A percentile compares a stretch with the other conserved stretches of the same genome.
phyloP scores from a whole-genome alignment of 2,888 invertebrate genomes.

The Apamea anceps region DNA sequence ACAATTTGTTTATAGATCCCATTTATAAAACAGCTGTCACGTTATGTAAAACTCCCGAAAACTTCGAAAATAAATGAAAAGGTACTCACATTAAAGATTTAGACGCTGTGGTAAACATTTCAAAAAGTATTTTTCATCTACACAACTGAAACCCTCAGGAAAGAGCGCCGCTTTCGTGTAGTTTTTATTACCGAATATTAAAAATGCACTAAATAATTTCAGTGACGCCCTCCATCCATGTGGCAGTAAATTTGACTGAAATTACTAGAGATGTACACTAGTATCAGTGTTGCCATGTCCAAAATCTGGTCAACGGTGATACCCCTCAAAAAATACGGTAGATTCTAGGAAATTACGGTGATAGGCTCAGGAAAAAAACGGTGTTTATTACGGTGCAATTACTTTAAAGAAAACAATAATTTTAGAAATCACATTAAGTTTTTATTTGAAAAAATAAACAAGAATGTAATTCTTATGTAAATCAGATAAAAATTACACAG shows the following conservation, averaged over 20 bases:
- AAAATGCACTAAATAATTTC: slow-evolving; percentile 65
- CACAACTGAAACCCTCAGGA: slow-evolving; percentile 69
- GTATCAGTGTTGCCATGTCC: no score
- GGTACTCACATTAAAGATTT: slow-evolving; percentile 88
- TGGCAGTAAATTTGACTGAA: slow-evolving; percentile 77
- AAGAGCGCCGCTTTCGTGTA: slow-evolving; percentile 69
- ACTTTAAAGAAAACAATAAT: no score
- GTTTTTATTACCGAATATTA: slow-evolving; percentile 68
- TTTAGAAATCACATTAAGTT: no score
- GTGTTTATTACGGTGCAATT: no score
- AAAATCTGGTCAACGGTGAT: no score
- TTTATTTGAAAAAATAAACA: no score
- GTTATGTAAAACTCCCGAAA: slow-evolving; percentile 89
- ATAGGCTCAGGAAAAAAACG: no score
- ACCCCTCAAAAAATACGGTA: no score
- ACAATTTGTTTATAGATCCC: slow-evolving; percentile 77
- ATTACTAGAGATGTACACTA: slow-evolving; percentile 37
- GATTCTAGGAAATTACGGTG: no score
- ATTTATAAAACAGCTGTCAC: slow-evolving; percentile 86
- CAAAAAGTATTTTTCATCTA: slow-evolving; percentile 81
- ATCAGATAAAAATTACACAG: no score
- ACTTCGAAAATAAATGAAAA: slow-evolving; percentile 86
- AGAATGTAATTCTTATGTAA: no score
- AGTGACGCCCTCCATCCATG: slow-evolving; percentile 84
- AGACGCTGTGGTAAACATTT: slow-evolving; percentile 88